phyloP scores from a whole-genome alignment of 2,113 vertebrate species.

The Propithecus coquereli region DNA sequence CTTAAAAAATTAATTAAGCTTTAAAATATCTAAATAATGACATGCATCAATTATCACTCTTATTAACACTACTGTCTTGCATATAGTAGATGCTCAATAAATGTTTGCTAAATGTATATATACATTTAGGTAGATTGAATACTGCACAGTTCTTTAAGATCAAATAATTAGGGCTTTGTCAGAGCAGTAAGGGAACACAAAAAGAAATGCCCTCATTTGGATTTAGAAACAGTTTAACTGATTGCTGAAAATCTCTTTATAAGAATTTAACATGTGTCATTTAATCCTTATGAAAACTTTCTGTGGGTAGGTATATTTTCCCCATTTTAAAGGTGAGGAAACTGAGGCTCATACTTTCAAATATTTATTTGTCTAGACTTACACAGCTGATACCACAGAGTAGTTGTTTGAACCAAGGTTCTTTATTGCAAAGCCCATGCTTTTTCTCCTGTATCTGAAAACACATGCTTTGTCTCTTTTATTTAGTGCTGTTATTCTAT shows the following conservation, averaged over 20 bases:
- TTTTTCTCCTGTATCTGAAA: slow-evolving; percentile 27
- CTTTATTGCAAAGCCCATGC: background rate
- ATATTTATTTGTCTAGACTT: background rate
- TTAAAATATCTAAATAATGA: slow-evolving; percentile 17
- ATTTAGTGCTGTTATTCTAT: background rate
- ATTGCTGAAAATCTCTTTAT: slow-evolving; percentile 7
- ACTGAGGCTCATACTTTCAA: slow-evolving; percentile 53
- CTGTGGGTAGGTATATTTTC: background rate
- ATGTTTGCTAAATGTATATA: slow-evolving; percentile 14
- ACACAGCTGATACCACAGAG: background rate
- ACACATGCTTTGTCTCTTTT: background rate
- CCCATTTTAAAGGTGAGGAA: slow-evolving; percentile 68
- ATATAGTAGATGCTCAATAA: background rate
- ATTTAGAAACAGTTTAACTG: slow-evolving; percentile 41
- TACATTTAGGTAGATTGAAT: slow-evolving; percentile 26
- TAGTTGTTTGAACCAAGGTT: slow-evolving; percentile 7
- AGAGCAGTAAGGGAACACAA: slow-evolving; percentile 32
- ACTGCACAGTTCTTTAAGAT: background rate
- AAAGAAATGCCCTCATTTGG: slow-evolving; percentile 31
- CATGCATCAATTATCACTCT: slow-evolving; percentile 16
- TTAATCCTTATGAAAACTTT: slow-evolving; percentile 43
- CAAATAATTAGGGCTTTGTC: background rate
- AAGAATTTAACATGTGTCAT: slow-evolving; percentile 6
- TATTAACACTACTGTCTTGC: background rate
- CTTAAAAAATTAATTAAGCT: slow-evolving; percentile 21